Percentiles rank a stretch among this genome's conserved stretches.
These are phyloP conservation scores for Brachynemurus nebulosus DNA, from an alignment of 2,888 invertebrate genomes.

Conservation along the genomic window DNA sequence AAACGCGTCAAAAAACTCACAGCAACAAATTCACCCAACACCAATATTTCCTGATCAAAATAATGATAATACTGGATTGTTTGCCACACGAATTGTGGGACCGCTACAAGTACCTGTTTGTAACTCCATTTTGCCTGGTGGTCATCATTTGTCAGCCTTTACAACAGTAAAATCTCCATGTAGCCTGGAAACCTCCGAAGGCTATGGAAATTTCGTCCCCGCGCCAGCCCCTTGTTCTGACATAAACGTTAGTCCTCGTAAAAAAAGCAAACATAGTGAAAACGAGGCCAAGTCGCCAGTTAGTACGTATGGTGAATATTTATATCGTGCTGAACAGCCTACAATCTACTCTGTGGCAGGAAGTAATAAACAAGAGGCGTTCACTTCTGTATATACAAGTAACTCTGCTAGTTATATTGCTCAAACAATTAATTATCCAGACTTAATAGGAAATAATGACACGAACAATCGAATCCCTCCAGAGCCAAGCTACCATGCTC, in stretches of 20 bases:
- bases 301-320: constrained; percentile 29
- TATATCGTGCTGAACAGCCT: constrained; percentile 40
- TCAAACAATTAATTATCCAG: constrained; percentile 51
- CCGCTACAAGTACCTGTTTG: constrained; percentile 21
- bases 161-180: constrained; percentile 39
- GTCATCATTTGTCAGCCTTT: constrained; percentile 39
- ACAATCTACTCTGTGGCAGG: constrained; percentile 66
- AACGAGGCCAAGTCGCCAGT: constrained; percentile 25
- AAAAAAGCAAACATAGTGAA: constrained; percentile 28
- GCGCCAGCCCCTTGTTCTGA: constrained; percentile 37
- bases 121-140: constrained; percentile 29
- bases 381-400: constrained; percentile 61
- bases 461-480: constrained; percentile 36
- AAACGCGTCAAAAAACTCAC: constrained; percentile 25
- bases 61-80: constrained; percentile 29
- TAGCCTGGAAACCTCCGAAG: constrained; percentile 32
- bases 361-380: constrained; percentile 51
- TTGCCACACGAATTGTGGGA: constrained; percentile 38
- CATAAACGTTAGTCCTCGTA: constrained; percentile 36
- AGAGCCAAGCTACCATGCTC: constrained; percentile 42
- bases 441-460: constrained; percentile 45
- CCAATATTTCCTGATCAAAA: constrained; percentile 12
- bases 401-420: constrained; percentile 45
- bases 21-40: constrained; percentile 15
- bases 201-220: constrained; percentile 37